Evolutionary conservation across 2,888 invertebrate genomes (phyloP).

Genomic region (Tipula unca): DNA sequence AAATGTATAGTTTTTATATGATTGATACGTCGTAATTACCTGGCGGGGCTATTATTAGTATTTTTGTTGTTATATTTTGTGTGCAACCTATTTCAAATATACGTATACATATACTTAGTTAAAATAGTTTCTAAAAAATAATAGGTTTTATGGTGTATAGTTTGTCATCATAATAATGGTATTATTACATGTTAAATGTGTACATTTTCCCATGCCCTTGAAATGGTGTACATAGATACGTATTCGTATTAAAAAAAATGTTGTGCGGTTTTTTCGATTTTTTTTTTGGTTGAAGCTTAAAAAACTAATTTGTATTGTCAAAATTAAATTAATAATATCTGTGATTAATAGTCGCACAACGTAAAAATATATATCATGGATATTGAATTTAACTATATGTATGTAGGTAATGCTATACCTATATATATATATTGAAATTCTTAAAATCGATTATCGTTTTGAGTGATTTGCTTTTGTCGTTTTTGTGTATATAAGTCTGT

Average conservation of each 20-base stretch:
- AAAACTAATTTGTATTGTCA: slow-evolving; percentile 4
- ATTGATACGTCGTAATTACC: background rate
- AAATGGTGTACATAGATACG: background rate
- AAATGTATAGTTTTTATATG: background rate
- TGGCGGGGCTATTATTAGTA: background rate
- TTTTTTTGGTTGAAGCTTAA: background rate
- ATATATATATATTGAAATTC: background rate
- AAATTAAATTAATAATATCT: background rate
- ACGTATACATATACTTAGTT: background rate
- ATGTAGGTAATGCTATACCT: background rate
- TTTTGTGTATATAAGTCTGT: background rate
- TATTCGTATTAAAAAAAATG: background rate
- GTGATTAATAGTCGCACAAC: background rate
- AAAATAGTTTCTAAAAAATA: background rate
- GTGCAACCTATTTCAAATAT: background rate
- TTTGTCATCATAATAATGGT: too few relatives aligned
- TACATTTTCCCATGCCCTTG: background rate
- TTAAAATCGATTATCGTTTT: background rate
- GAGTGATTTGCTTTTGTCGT: background rate
- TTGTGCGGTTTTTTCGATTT: background rate
- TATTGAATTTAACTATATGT: background rate
- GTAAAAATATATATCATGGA: background rate
- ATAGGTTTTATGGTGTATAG: background rate
- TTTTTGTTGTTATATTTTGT: background rate
- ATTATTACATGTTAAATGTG: too few relatives aligned